Base-by-base conservation (phyloP, 2,797 vertebrate genomes). In the Epinephelus malabaricus region DNA sequence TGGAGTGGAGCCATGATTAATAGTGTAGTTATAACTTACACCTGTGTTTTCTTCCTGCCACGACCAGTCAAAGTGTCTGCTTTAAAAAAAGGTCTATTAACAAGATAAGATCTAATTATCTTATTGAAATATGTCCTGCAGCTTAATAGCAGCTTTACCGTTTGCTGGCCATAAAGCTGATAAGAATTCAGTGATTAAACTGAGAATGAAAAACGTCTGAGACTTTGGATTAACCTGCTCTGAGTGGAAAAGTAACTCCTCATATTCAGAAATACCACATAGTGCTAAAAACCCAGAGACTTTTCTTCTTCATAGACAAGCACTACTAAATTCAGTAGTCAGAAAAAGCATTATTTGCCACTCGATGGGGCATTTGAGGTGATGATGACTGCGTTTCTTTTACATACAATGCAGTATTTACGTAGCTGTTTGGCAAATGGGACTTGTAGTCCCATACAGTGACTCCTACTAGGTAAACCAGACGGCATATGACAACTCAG, bases 401-500 rank as follows among this genome's bases (percentile, higher is more conserved):
- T 62, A 11, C 7, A 25, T 43, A 40, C 25, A 18, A 38, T 58
- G 19, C 1, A 23, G 2, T 17, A 34, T 60, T 21, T 43, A 43
- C 40, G 0, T 69, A 62, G 9, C n/a, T 59, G 15, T 70, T 50
- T 73, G 14, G 17, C 17, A 55, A 73, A 27, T 25, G 7, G 10
- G 3, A 66, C 46, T 51, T 53, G 43, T 10, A 46, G 21, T 27
- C 1, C 15, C 46, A 49, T 50, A 13, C 18, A 3, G 27, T 60
- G 46, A 73, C 58, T 53, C 30, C 53, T 38, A 19, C 55, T 19
- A 21, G 10, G 47, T 65, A 62, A 65, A 78, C 43, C 74, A 58
- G 71, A 69, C 50, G 54, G 45, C 62, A 70, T 25, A 73, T 78
- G 66, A 84, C 61, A 58, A 69, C 47, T 47, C 14, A 0, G 45